Percentiles rank a stretch among this genome's conserved stretches.
Conservation (phyloP, 2,113 vertebrate species). For the Cygnus atratus region DNA sequence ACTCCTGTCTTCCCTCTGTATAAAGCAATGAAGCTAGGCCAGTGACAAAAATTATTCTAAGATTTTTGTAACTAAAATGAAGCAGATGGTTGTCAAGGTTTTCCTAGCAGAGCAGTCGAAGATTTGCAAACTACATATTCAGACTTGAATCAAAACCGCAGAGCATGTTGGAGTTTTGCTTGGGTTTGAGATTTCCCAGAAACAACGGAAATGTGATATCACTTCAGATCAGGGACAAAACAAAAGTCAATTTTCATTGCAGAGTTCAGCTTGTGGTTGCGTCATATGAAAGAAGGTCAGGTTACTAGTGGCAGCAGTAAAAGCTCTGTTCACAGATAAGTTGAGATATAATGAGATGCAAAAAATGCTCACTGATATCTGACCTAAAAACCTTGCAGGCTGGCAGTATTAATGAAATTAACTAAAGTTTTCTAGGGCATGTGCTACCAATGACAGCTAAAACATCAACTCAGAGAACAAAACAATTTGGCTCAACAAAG, state of each 20-base stretch:
- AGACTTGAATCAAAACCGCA: conserved; percentile 65
- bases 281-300: conserved; percentile 29
- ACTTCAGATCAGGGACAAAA: conserved; percentile 57
- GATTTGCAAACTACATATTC: conserved; percentile 28
- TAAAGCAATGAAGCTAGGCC: background rate
- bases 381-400: background rate
- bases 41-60: background rate
- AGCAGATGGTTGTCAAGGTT: conserved; percentile 27
- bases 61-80: conserved; percentile 14
- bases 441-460: background rate
- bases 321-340: background rate
- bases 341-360: background rate
- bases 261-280: conserved; percentile 64
- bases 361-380: background rate
- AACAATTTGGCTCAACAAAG: background rate
- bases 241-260: conserved; percentile 42
- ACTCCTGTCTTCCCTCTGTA: background rate
- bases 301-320: background rate
- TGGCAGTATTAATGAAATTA: background rate
- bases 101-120: conserved; percentile 29
- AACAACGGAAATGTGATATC: conserved; percentile 68
- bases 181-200: conserved; percentile 67
- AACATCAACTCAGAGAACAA: background rate
- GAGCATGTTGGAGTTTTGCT: conserved; percentile 36
- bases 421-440: background rate